Evolutionary conservation across 2,888 invertebrate genomes (phyloP).

Genomic region (Ormyrus thymus): DNA sequence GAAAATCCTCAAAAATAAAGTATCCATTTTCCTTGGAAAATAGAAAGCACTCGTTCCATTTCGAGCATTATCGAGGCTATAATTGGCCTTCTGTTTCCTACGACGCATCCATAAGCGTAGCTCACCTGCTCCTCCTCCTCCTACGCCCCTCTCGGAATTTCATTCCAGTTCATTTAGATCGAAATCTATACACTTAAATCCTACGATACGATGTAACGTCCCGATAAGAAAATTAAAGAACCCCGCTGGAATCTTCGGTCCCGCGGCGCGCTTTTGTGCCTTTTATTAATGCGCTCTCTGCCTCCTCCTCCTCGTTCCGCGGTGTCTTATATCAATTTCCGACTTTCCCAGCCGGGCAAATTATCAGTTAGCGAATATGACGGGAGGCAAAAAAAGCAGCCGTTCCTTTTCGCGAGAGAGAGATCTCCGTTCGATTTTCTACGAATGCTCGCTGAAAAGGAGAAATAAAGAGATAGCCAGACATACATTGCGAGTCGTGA

Average conservation of each 20-base stretch:
- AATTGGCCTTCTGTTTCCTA: no score
- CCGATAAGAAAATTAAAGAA: conserved; percentile 47
- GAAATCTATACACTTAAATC: conserved; percentile 29
- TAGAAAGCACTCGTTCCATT: no score
- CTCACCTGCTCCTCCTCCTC: no score
- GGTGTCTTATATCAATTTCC: conserved; percentile 27
- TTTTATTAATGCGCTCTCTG: not conserved
- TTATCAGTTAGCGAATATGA: conserved; percentile 17
- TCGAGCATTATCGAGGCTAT: no score
- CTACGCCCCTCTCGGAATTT: conserved; percentile 11
- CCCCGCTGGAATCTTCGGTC: not conserved
- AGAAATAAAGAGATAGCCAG: conserved; percentile 34
- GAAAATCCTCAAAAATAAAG: no score
- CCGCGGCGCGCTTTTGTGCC: not conserved
- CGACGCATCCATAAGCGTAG: no score
- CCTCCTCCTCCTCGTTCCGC: not conserved
- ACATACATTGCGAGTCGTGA: conserved; percentile 40
- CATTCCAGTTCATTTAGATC: conserved; percentile 31
- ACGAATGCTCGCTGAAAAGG: conserved; percentile 12
- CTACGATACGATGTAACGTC: conserved; percentile 34
- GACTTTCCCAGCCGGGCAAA: conserved; percentile 20
- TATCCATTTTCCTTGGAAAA: no score
- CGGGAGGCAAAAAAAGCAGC: not conserved
- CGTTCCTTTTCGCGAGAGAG: not conserved
- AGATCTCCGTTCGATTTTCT: conserved; percentile 29